Evolutionary conservation across 1,140 invertebrate species (phyloP), one percentile per base, ranked within the genome.

Genomic region (Drosophila sucinea): DNA sequence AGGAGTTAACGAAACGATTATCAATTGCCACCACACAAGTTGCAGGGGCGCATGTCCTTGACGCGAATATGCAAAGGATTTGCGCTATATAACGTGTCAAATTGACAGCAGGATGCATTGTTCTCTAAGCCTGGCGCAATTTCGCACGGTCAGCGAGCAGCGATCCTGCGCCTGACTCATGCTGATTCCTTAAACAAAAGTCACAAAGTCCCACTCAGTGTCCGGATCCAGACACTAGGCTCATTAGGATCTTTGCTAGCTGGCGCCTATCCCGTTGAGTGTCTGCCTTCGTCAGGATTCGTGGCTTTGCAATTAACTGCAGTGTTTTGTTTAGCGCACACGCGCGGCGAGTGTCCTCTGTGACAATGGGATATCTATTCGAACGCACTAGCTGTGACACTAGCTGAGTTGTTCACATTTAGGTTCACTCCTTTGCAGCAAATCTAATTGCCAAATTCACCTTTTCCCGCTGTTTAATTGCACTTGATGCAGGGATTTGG

Each of bases 301-400:
- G 84, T 87, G 84, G 84, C 85, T 87, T 87, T 87, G 83, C 84
- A 87, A 87, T 87, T 87, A 87, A 87, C 84, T 87, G 84, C 77
- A 78, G 78, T 73, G 83, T 82, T 67, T 84, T 74, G 77, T 80
- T 55, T 11, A 41, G 11, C 32, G 67, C 60, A 69, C 64, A 64
- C 67, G 79, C 71, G 68, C 74, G 77, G 64, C 62, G 65, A 81
- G 60, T 73, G 44, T 73, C 74, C 77, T 60, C 25, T 64, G 25
- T 70, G 64, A 69, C 61, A 54, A 55, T 51, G 70, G 58, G 47
- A 44, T 27, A 17, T 17, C 17, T 17, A 17, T 17, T 0, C 17
- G 17, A 17, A 17, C 17, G 17, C 17, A 17, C 30, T 60, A 17
- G 17, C 60, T 64, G 81, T 69, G 77, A 60, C 81, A 68, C 77